Evolutionary conservation across 64 coral and sea anemone genomes (phyloP).

Genomic region (Cladopsammia gracilis): DNA sequence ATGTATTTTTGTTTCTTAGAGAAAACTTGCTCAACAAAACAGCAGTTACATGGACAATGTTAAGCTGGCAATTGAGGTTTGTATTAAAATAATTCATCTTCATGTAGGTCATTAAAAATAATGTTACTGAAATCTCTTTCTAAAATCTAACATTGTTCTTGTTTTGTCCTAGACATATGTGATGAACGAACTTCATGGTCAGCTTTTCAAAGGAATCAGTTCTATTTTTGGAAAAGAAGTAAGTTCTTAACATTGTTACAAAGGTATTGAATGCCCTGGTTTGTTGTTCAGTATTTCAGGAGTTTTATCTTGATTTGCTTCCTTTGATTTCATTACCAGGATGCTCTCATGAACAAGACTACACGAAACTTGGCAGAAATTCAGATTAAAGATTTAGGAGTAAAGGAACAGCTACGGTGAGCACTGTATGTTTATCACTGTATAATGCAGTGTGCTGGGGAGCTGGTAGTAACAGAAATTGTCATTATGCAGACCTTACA

Average conservation of each 20-base stretch:
- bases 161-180: constrained; percentile 82
- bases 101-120: too few relatives aligned
- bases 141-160: too few relatives aligned
- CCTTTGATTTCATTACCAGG: constrained; percentile 39
- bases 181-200: constrained; percentile 81
- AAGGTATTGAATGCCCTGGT: too few relatives aligned
- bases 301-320: not conserved
- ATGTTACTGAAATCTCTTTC: too few relatives aligned
- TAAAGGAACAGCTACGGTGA: constrained; percentile 90
- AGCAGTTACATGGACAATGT: constrained; percentile 88
- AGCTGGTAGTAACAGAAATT: too few relatives aligned
- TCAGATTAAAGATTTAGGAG: constrained; percentile 91
- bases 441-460: not conserved
- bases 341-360: constrained; percentile 89
- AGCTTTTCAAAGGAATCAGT: constrained; percentile 90
- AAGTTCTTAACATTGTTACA: not conserved
- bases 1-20: constrained; percentile 69
- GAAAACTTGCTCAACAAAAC: constrained; percentile 86
- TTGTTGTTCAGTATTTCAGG: too few relatives aligned
- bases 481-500: too few relatives aligned
- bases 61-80: constrained; percentile 94
- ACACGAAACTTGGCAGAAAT: constrained; percentile 94
- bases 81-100: not conserved
- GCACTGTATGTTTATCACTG: not conserved
- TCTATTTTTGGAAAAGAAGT: constrained; percentile 94